phyloP scores from a whole-genome alignment of 2,113 vertebrate species.

The Gasterosteus nipponicus region DNA sequence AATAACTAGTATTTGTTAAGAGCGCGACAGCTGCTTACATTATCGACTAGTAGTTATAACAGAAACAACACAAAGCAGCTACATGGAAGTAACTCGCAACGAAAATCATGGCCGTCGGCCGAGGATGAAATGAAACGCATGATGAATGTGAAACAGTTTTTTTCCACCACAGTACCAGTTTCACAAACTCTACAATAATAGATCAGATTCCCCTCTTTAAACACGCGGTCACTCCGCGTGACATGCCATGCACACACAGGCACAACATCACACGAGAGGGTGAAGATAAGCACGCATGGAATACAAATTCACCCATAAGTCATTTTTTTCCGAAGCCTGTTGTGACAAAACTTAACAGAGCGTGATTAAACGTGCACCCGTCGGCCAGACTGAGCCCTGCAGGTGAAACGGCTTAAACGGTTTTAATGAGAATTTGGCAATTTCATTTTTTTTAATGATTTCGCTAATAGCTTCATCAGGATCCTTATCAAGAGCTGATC shows the following conservation, averaged over 20 bases:
- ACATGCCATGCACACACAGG: slow-evolving; percentile 23
- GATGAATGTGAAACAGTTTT: not conserved
- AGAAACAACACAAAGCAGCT: slow-evolving; percentile 18
- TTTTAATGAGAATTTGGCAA: slow-evolving; percentile 2
- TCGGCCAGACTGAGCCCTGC: not conserved
- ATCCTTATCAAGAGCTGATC: not conserved
- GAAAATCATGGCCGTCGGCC: slow-evolving; percentile 10
- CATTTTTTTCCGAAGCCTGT: slow-evolving; percentile 43
- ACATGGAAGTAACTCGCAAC: slow-evolving; percentile 17
- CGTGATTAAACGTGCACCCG: slow-evolving; percentile 18
- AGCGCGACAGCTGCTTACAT: slow-evolving; percentile 30
- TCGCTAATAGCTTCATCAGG: not conserved
- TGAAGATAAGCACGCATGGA: slow-evolving; percentile 7
- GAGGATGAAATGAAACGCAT: slow-evolving; percentile 23
- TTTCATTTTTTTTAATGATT: not conserved
- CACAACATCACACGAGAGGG: not conserved
- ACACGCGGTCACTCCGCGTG: slow-evolving; percentile 10
- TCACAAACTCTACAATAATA: slow-evolving; percentile 34
- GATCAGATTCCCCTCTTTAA: slow-evolving; percentile 20
- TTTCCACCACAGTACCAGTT: slow-evolving; percentile 14
- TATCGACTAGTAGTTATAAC: not conserved
- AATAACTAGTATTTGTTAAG: slow-evolving; percentile 16
- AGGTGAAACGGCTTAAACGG: not conserved
- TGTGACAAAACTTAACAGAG: slow-evolving; percentile 33
- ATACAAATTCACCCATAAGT: slow-evolving; percentile 27